Percentiles rank a stretch among this genome's conserved stretches.
These are phyloP conservation scores for Streblospio benedicti DNA, from an alignment of 1,140 invertebrate genomes.

Conservation along the genomic window DNA sequence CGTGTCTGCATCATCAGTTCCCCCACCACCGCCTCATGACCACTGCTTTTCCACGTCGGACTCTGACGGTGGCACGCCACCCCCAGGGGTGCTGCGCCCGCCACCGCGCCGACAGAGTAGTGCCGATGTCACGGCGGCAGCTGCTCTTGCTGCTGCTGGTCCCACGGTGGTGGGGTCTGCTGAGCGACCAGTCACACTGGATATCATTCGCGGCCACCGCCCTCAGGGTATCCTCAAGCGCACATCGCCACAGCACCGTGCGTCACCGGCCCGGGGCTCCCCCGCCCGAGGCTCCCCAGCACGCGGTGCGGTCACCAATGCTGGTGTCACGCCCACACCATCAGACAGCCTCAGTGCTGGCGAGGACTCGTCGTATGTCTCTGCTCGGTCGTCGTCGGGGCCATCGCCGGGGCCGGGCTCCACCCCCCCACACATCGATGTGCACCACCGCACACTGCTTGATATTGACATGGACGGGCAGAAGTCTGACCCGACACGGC, in stretches of 20 bases:
- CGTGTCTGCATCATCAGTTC: slow-evolving; percentile 31
- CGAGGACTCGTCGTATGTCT: slow-evolving; percentile 27
- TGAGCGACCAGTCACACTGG: slow-evolving; percentile 67
- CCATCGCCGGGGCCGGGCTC: slow-evolving; percentile 41
- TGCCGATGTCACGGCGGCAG: no score
- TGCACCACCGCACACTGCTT: slow-evolving; percentile 49
- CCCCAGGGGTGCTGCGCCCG: slow-evolving; percentile 25
- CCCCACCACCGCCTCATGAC: slow-evolving; percentile 7
- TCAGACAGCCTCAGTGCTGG: neutral
- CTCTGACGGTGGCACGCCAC: slow-evolving; percentile 41
- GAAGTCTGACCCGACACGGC: slow-evolving; percentile 56
- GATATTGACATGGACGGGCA: slow-evolving; percentile 60
- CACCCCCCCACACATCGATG: slow-evolving; percentile 33
- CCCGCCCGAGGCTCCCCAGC: slow-evolving; percentile 3
- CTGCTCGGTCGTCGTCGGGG: slow-evolving; percentile 29
- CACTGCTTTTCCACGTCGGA: slow-evolving; percentile 54
- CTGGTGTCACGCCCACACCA: slow-evolving; percentile 10
- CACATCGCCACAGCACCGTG: slow-evolving; percentile 15
- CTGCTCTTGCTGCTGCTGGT: no score
- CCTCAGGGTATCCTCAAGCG: slow-evolving; percentile 31
- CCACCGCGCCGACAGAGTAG: slow-evolving; percentile 53
- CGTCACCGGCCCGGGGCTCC: neutral
- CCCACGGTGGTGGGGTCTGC: no score
- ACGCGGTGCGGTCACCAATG: neutral
- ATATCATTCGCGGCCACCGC: slow-evolving; percentile 40